phyloP scores from a whole-genome alignment of 2,888 invertebrate genomes.

The Epinotia demarniana region DNA sequence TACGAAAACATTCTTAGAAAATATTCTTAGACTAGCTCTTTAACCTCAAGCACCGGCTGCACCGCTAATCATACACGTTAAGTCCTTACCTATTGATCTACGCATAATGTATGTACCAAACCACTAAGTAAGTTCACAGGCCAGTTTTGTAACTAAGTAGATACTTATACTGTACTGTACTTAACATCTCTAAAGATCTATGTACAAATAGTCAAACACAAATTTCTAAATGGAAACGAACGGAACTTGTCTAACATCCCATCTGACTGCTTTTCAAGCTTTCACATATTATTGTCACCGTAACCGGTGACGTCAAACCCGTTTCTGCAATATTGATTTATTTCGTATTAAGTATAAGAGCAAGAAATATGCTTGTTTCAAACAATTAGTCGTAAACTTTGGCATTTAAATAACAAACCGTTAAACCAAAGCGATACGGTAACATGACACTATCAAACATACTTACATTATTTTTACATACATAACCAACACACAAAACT shows the following conservation, averaged over 20 bases:
- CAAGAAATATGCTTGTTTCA: neutral
- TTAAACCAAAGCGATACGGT: neutral
- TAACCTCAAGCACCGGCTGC: neutral
- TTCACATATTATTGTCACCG: conserved; percentile 24
- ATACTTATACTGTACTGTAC: neutral
- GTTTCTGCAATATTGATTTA: conserved; percentile 19
- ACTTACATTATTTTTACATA: neutral
- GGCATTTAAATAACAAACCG: neutral
- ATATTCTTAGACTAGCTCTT: neutral
- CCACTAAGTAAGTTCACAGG: too few relatives aligned
- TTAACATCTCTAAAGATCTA: neutral
- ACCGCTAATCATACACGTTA: neutral
- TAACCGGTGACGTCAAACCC: conserved; percentile 5
- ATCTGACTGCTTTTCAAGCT: conserved; percentile 19
- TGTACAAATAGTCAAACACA: neutral
- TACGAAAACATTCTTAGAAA: neutral
- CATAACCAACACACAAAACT: neutral
- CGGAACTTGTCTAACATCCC: conserved; percentile 31
- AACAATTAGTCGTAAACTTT: conserved; percentile 4
- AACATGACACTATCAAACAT: too few relatives aligned
- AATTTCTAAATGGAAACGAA: conserved; percentile 41
- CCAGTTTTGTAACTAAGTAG: too few relatives aligned
- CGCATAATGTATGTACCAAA: too few relatives aligned
- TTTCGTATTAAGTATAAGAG: too few relatives aligned
- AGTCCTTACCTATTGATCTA: neutral